These are phyloP conservation scores for Cliona cf. orientalis DNA, from an alignment of 37 sponge, comb jelly and placozoan genomes.

Conservation along the genomic window DNA sequence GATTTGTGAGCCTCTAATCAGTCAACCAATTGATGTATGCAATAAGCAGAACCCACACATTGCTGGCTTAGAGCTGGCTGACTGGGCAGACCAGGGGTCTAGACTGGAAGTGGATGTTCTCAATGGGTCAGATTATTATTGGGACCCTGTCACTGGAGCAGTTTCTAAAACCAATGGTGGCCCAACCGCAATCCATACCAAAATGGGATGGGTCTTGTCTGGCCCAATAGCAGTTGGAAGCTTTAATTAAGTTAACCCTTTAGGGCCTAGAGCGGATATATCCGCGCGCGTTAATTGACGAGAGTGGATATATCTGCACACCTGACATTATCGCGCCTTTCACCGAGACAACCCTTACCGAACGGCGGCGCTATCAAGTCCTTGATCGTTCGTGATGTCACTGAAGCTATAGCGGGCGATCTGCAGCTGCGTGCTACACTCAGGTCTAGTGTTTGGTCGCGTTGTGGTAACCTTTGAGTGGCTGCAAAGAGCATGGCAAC, in stretches of 20 bases:
- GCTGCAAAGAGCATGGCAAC: too few species aligned
- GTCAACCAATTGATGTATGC: neutral
- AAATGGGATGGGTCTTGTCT: constrained; percentile 43
- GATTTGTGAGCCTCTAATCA: constrained; percentile 36
- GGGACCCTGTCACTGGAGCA: constrained; percentile 35
- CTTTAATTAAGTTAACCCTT: neutral
- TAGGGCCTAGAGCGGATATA: too few species aligned
- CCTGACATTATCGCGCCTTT: too few species aligned
- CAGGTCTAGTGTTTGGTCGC: too few species aligned
- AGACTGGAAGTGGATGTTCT: constrained; percentile 9
- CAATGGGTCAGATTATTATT: constrained; percentile 39
- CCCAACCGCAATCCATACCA: constrained; percentile 33
- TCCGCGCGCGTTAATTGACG: too few species aligned
- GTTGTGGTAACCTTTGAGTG: too few species aligned
- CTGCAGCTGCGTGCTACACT: too few species aligned
- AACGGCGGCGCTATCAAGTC: too few species aligned
- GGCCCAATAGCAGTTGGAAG: neutral
- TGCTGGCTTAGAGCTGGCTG: constrained; percentile 28
- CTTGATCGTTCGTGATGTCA: too few species aligned
- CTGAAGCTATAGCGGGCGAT: too few species aligned
- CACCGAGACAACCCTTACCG: too few species aligned
- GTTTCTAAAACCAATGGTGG: neutral
- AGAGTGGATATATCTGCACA: too few species aligned
- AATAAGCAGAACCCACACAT: neutral
- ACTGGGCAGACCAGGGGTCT: neutral